Percentiles rank a stretch among this genome's conserved stretches.
These are phyloP conservation scores for Stictocephala bisonia DNA, from an alignment of 2,888 invertebrate genomes.

Conservation along the genomic window DNA sequence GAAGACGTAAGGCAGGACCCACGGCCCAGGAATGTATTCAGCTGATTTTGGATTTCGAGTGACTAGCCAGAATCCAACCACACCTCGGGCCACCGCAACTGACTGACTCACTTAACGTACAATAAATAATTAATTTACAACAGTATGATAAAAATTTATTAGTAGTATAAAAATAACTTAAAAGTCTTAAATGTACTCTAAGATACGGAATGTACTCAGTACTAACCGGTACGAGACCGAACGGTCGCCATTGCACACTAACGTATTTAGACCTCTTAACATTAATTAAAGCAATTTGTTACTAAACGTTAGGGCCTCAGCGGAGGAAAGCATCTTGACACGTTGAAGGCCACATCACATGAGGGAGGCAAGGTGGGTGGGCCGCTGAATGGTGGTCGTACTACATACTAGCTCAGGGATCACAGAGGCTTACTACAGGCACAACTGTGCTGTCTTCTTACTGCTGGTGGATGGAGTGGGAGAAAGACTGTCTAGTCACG, in stretches of 20 bases:
- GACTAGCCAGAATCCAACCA: conserved; percentile 7
- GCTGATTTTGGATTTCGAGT: background rate
- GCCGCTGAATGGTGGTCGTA: no score
- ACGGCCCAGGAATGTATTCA: conserved; percentile 18
- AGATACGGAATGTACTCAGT: conserved; percentile 48
- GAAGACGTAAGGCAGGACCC: conserved; percentile 31
- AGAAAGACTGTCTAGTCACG: conserved; percentile 12
- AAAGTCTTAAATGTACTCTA: conserved; percentile 46
- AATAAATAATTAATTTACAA: conserved; percentile 44
- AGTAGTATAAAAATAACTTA: conserved; percentile 57
- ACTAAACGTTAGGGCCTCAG: conserved; percentile 45
- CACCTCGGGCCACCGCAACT: conserved; percentile 20
- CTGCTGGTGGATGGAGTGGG: no score
- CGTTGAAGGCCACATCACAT: conserved; percentile 18
- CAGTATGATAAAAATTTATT: conserved; percentile 45
- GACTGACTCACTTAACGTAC: conserved; percentile 25
- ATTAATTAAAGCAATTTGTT: conserved; percentile 51
- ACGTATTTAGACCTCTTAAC: conserved; percentile 49
- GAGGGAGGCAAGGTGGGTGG: background rate
- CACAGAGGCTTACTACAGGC: no score
- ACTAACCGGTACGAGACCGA: conserved; percentile 1
- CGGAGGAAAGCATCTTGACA: conserved; percentile 26
- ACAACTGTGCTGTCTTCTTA: no score
- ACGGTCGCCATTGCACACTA: conserved; percentile 20
- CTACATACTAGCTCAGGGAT: no score